Percentiles rank a stretch among this genome's conserved stretches.
Conservation (phyloP, 2,888 invertebrate species). For the Papilio demoleus region DNA sequence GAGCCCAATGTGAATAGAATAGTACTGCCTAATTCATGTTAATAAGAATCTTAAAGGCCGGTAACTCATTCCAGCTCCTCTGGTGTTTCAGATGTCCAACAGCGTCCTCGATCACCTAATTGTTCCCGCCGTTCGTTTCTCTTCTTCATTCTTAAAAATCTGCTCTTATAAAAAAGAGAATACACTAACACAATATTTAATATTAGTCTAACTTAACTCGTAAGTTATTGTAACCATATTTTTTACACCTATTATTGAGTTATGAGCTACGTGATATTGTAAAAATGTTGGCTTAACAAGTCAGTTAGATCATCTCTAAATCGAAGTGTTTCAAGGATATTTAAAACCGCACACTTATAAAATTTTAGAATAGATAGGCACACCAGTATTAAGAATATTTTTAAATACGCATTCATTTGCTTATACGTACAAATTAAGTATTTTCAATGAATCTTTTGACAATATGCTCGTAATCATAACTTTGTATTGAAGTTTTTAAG, state of each 20-base stretch:
- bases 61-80: too few relatives aligned
- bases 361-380: background rate
- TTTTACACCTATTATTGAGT: background rate
- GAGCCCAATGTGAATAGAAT: too few relatives aligned
- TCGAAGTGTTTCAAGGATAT: constrained; percentile 2
- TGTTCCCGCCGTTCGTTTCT: too few relatives aligned
- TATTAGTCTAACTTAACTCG: background rate
- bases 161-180: too few relatives aligned
- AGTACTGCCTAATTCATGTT: too few relatives aligned
- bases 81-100: too few relatives aligned
- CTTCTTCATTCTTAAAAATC: too few relatives aligned
- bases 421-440: background rate
- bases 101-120: too few relatives aligned
- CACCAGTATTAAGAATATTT: background rate
- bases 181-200: background rate
- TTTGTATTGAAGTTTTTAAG: background rate
- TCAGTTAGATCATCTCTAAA: constrained; percentile 6
- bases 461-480: background rate
- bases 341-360: background rate
- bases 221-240: background rate
- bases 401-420: background rate
- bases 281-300: background rate
- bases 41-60: too few relatives aligned
- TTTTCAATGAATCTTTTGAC: background rate
- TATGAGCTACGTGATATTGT: background rate